Base-by-base conservation (phyloP, 2,888 invertebrate species). In the Caenorhabditis sp. region DNA sequence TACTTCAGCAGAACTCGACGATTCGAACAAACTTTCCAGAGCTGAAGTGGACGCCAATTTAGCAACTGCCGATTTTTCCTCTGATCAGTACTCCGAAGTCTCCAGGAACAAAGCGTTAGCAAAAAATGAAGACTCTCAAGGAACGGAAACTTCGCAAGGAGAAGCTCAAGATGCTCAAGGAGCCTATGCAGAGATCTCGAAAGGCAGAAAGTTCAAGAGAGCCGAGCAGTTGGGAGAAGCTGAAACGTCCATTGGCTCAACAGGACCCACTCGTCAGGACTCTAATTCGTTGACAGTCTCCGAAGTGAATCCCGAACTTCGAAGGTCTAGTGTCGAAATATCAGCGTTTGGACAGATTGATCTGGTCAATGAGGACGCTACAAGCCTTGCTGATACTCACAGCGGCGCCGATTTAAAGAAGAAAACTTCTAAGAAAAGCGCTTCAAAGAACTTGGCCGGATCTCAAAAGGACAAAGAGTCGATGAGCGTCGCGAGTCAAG, bases 301-400 rank as follows among this genome's bases (percentile, higher is more conserved):
- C n/a, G 62, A 71, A 24, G 55, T 56, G 2, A 61, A 74, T 46
- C 61, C 59, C 15, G 66, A 66, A 22, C 46, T 74, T 13, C 39
- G 63, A 7, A 61, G 66, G 43, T 48, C 61, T 30, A 43, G 41
- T 11, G 39, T 74, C n/a, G 74, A 74, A 26, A 68, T 74, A 15
- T 74, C 74, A 3, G 61, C 74, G 11, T 74, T 74, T 20, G 74
- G 74, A 27, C 39, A 53, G 17, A 66, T 74, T 11, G 66, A 66
- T 35, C 24, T 74, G 1, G 30, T 45, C n/a, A 46, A 61, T 32
- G 61, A 74, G 32, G 61, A 74, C 3, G 39, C 46, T 5, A 39
- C 46, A 6, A 63, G 72, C 24, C 13, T 65, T 1, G 8, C 56
- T n/a, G 72, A 73, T 35, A 52, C 50, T 7, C 22, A 37, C 13